A percentile compares a stretch with the other conserved stretches of the same genome.
phyloP scores from a whole-genome alignment of 2,797 vertebrate species.

The Smutsia temminckii region DNA sequence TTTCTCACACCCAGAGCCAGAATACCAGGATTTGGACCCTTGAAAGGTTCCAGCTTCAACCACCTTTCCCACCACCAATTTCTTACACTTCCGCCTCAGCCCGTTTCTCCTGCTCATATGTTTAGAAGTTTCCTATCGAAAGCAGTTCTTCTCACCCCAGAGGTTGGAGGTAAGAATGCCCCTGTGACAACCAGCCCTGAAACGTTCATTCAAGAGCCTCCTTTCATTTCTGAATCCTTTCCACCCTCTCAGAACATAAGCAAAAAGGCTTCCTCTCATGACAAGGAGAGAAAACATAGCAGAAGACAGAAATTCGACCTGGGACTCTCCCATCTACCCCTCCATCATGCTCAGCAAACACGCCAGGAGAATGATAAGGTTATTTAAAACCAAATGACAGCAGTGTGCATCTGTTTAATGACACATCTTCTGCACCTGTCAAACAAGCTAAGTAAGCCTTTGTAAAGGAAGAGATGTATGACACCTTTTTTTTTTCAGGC shows the following conservation, averaged over 20 bases:
- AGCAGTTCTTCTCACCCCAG: background rate
- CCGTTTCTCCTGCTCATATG: background rate
- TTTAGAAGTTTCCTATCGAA: background rate
- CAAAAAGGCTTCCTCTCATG: background rate
- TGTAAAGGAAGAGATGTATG: slow-evolving; percentile 3
- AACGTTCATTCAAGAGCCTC: background rate
- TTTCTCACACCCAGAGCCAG: background rate
- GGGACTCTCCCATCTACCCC: background rate
- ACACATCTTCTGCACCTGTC: slow-evolving; percentile 66
- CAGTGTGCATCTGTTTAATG: slow-evolving; percentile 69
- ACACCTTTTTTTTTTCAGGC: background rate
- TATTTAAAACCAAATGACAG: slow-evolving; percentile 62
- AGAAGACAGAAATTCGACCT: accelerated
- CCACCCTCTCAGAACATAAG: background rate
- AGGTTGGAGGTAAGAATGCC: accelerated
- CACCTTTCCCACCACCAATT: accelerated
- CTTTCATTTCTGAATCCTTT: background rate
- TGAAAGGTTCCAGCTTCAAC: background rate
- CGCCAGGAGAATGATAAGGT: background rate
- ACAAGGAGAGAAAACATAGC: accelerated
- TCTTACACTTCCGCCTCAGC: background rate
- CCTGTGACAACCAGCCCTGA: accelerated
- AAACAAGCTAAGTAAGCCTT: slow-evolving; percentile 50
- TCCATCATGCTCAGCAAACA: background rate
- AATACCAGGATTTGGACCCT: background rate